A percentile compares a stretch with the other conserved stretches of the same genome.
Evolutionary conservation across 2,888 invertebrate genomes (phyloP).

Genomic region (Pollenia labialis): DNA sequence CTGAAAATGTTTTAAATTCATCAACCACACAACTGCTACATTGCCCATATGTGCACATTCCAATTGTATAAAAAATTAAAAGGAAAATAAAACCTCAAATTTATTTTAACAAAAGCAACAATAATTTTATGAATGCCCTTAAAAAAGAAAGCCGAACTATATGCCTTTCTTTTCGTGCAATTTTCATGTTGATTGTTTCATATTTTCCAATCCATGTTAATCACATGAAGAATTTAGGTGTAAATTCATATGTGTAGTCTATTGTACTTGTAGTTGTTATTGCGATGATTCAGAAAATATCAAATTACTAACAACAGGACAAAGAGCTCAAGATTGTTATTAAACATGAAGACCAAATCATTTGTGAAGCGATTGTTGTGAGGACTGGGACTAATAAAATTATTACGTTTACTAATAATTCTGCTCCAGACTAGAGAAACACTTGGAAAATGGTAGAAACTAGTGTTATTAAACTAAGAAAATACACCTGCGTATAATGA

Average conservation of each 20-base stretch:
- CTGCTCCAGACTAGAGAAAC: too few relatives aligned
- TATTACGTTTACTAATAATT: neutral
- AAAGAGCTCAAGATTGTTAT: conserved; percentile 44
- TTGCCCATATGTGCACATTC: conserved; percentile 70
- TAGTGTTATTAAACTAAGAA: too few relatives aligned
- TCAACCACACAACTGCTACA: conserved; percentile 67
- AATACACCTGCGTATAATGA: too few relatives aligned
- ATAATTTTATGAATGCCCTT: conserved; percentile 11
- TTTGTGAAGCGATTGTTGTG: neutral
- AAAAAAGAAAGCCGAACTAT: conserved; percentile 8
- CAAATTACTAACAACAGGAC: conserved; percentile 70
- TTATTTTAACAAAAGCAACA: conserved; percentile 39
- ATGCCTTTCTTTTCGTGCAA: neutral
- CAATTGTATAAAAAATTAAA: conserved; percentile 45
- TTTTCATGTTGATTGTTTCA: conserved; percentile 15
- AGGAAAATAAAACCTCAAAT: conserved; percentile 47
- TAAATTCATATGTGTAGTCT: conserved; percentile 14
- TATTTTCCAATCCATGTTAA: conserved; percentile 13
- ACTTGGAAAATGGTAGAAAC: too few relatives aligned
- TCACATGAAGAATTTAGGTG: neutral
- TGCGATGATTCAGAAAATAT: conserved; percentile 63
- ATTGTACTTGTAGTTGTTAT: neutral
- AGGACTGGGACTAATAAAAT: conserved; percentile 1
- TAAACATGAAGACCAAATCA: conserved; percentile 4
- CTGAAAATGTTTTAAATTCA: conserved; percentile 39